A percentile compares a stretch with the other conserved stretches of the same genome.
phyloP scores from a whole-genome alignment of 2,888 invertebrate genomes.

The Cylloceria caligata region DNA sequence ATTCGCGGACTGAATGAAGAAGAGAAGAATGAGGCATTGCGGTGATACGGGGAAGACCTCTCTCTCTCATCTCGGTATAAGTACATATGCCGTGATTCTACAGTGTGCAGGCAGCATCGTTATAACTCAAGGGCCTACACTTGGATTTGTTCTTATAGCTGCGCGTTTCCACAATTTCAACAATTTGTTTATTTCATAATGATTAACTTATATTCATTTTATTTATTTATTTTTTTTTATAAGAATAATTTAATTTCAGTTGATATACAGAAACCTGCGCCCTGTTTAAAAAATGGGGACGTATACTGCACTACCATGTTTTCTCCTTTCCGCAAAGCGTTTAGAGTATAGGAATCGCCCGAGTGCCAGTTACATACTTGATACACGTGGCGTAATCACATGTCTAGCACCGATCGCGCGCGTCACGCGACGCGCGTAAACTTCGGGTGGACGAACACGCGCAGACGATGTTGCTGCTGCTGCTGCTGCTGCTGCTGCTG shows the following conservation, averaged over 20 bases:
- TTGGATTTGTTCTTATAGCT: not conserved
- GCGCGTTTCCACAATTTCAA: not conserved
- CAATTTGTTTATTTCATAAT: not conserved
- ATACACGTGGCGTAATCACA: constrained; percentile 76
- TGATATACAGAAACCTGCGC: not conserved
- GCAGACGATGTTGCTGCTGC: constrained; percentile 39
- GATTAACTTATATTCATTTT: too few species aligned
- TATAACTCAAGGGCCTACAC: too few species aligned
- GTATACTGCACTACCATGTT: constrained; percentile 1
- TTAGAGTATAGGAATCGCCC: constrained; percentile 61
- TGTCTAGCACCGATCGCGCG: constrained; percentile 75
- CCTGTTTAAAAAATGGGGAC: not conserved
- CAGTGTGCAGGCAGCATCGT: too few species aligned
- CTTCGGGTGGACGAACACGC: constrained; percentile 70
- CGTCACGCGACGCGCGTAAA: constrained; percentile 77
- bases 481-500: constrained; percentile 29
- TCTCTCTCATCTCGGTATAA: constrained; percentile 12
- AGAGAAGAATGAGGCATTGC: constrained; percentile 45
- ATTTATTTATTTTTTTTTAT: constrained; percentile 10
- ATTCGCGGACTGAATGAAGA: constrained; percentile 32
- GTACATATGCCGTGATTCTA: too few species aligned
- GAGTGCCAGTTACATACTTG: constrained; percentile 62
- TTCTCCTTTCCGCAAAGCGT: constrained; percentile 76
- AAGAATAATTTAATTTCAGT: not conserved
- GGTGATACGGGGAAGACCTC: constrained; percentile 19